phyloP scores from a whole-genome alignment of 2,113 vertebrate species.

The Colinus virginianus region DNA sequence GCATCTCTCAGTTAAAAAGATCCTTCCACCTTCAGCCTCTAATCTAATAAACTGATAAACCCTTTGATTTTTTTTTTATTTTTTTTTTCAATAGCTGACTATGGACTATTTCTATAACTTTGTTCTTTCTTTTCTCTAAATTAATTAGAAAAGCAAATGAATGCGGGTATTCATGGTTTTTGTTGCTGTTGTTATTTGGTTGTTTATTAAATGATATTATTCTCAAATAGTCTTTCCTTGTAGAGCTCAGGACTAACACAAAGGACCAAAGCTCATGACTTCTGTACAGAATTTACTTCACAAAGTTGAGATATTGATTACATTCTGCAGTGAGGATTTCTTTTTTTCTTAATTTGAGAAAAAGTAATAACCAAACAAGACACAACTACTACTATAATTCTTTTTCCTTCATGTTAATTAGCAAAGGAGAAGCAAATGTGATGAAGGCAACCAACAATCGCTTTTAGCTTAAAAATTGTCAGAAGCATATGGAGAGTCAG shows the following conservation, averaged over 20 bases:
- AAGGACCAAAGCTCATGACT: neutral
- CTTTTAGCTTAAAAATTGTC: neutral
- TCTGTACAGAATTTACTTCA: neutral
- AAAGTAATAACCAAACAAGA: neutral
- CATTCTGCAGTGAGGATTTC: neutral
- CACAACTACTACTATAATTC: neutral
- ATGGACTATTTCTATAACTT: neutral
- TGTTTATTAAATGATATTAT: neutral
- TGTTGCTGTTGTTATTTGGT: neutral
- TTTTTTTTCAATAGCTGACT: neutral
- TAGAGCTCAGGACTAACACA: neutral
- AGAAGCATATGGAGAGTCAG: fast-evolving
- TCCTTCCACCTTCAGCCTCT: neutral
- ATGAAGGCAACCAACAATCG: neutral
- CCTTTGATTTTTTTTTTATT: no score
- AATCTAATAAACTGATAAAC: no score
- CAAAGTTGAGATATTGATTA: neutral
- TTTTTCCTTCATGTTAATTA: neutral
- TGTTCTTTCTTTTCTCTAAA: neutral
- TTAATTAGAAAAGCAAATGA: neutral
- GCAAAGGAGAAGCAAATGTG: neutral
- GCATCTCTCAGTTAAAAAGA: neutral
- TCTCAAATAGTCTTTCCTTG: neutral
- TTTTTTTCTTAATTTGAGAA: neutral
- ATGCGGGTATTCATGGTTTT: neutral